Base-by-base conservation (phyloP, 2,797 vertebrate genomes). In the Lepus townsendii region DNA sequence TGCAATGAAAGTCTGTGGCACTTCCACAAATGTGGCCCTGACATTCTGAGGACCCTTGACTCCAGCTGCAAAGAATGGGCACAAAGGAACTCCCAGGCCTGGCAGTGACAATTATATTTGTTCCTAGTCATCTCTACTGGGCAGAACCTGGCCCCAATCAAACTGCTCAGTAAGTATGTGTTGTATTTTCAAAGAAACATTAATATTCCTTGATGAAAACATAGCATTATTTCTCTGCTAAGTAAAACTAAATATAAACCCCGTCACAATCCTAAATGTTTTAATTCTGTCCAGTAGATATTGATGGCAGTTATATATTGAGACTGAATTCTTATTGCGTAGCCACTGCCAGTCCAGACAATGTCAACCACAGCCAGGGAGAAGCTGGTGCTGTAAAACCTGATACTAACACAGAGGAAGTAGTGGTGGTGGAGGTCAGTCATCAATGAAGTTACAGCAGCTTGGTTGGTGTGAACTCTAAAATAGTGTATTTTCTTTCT, bases 201-300 rank as follows among this genome's bases (percentile, higher is more conserved):
- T 50, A 90, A 60, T 35, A n/a, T 26, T 19, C 3, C 30, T 80
- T 60, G 2, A 32, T 69, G 14, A 79, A 57, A 14, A 63, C 5
- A 78, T 0, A 65, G 5, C 69, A 42, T 63, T 84, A 13, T 63
- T 92, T 86, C 47, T 90, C 3, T 30, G n/a, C 35, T 24, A 24
- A 60, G 24, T 65, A 82, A 68, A 82, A 16, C 3, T 22, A 85
- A 54, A 68, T 78, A 32, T 93, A 78, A 83, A 83, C n/a, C 12
- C 10, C 86, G 86, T 90, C 14, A 52, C 26, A 83, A 72, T 10
- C 10, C 11, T 54, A 63, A 69, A 27, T 60, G 42, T 19, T 86
- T 85, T 68, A 85, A 93, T 68, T 13, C 7, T 62, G 2, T 4
- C 27, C 8, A 66, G 7, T 22, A 86, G 35, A 62, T 62, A 7